Base-by-base conservation (phyloP, 2,113 vertebrate species). In the Nematolebias whitei region DNA sequence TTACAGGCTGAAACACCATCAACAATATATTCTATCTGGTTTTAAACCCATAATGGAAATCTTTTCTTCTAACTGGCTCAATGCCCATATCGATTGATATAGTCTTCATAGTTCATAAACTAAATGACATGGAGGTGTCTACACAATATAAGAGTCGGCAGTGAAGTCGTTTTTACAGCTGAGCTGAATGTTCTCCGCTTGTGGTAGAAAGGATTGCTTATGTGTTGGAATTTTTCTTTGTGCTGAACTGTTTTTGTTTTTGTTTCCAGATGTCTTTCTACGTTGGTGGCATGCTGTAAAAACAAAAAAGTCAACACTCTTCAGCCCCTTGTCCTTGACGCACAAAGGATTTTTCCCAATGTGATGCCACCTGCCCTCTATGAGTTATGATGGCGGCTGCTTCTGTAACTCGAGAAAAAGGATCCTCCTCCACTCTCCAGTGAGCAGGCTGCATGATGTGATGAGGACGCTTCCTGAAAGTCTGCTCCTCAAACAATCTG, bases 371-470 rank as follows among this genome's bases (percentile, higher is more conserved):
- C 57, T 66, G 13, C 45, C 76, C 71, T 55, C 54, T 76, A 74
- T 83, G 87, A 90, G 84, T 86, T 89, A 91, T 87, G 85, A 79
- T 57, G 74, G 87, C 58, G 79, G 84, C 76, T 60, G 68, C 68
- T 74, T 68, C 61, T 5, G 70, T 76, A 63, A 75, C 79, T 85
- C 74, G 72, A 73, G 76, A 78, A 78, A 74, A 67, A 76, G 76
- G 52, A 53, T 75, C 77, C 74, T 68, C 74, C 83, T 71, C 68
- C 19, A n/a, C 70, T 79, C 63, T 51, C 57, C 69, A 57, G 74
- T 81, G 83, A 80, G 82, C 72, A 66, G 75, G 80, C 78, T 84
- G 75, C 83, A 91, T 78, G 49, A 93, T 94, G 92, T 90, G 83
- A 92, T 87, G 83, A 75, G 82, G 79, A 79, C 74, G 55, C 12